Evolutionary conservation across 64 coral and sea anemone genomes (phyloP), one percentile per base, ranked within the genome.

Genomic region (Stylophora pistillata): DNA sequence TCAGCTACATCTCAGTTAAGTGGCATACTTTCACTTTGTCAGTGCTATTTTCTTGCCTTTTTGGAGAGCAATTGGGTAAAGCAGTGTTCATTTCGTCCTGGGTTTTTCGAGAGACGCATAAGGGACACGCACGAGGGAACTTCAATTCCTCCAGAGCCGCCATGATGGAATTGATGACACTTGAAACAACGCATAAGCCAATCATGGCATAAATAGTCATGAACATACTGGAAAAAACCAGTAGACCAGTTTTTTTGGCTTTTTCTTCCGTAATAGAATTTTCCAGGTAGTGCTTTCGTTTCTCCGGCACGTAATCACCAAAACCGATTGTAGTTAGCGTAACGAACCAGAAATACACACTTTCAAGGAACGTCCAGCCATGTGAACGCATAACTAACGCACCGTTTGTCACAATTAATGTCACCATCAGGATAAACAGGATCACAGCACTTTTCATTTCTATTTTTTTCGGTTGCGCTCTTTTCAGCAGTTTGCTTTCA

Each of bases 141-240:
- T 73, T 78, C 12, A 71, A 57, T 21, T 88, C 73, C 5, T 88
- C 91, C 23, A 87, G 5, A 34, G 85, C 85, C 30, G 29, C 32
- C n/a, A n/a, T 34, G 53, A 93, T 88, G 25, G 91, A 87, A 17
- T 93, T 93, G n/a, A 93, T 34, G 37, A 93, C 86, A 88, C 85
- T 59, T 10, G 91, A 37, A 21, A 93, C 85, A 52, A 88, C 26
- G 31, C 91, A 93, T 68, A 93, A 73, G 3, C 65, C 77, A 12
- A 93, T 13, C 72, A 93, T 28, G 17, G 6, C 5, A 23, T 55
- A 25, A 56, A 30, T 7, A 26, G 9, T n/a, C 33, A 25, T 23
- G 0, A 28, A 4, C 5, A 82, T 73, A 9, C 27, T 13, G 41
- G 41, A 16, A 18, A 90, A 59, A 26, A 79, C 2, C 70, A 16